Evolutionary conservation across 2,113 vertebrate genomes (phyloP), one percentile per base, ranked within the genome.

Genomic region (Anguilla rostrata): DNA sequence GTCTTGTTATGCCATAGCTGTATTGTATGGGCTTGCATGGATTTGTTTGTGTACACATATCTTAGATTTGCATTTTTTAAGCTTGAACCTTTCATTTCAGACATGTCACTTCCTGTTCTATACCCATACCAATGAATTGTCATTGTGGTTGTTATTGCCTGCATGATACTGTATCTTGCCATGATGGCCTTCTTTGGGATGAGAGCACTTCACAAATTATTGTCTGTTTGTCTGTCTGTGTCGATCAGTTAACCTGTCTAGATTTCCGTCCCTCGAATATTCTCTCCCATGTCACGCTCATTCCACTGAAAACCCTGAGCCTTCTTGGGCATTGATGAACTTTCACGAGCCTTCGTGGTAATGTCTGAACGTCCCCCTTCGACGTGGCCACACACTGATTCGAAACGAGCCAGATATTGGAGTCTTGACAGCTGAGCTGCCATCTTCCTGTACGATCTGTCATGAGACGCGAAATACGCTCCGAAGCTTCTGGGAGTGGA

Each of bases 391-490:
- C 87, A 43, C 79, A 90, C 84, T 84, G 57, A 90, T 91, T 89
- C 92, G 83, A 93, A 87, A 87, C 91, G 90, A 92, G 88, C 88
- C 88, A 89, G 88, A 89, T 87, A 90, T 85, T 89, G 88, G 87
- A 93, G 86, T 84, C 83, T 90, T 90, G 92, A 91, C 90, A 92
- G 92, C 86, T 84, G 20, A 87, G 86, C 87, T 85, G 85, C 56
- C 87, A 90, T 91, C 86, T 87, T 90, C 86, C 89, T 88, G 88
- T 92, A 86, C 89, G 87, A 92, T 92, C 90, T 90, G 90, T 94
- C 88, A 90, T 82, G 83, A 93, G 89, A 91, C 88, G 90, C 89
- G 90, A 90, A 92, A 90, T 93, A 89, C 91, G 90, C 87, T 91
- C 89, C 87, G 83, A 85, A 84, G 90, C 88, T 88, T 86, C 84